Base-by-base conservation (phyloP, 2,113 vertebrate genomes). In the Muntiacus muntjak region DNA sequence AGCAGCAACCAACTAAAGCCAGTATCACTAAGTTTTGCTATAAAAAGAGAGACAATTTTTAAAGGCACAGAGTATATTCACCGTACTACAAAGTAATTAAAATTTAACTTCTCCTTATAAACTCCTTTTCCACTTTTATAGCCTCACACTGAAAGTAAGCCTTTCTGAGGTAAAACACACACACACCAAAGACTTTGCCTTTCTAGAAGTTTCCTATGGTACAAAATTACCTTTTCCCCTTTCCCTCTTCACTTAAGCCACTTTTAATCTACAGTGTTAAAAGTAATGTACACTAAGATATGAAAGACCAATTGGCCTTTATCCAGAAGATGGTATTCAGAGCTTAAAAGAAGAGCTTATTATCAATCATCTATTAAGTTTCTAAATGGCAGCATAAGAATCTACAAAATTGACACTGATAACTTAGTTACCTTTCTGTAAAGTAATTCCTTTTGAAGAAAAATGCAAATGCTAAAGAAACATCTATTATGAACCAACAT, bases 81-180 rank as follows among this genome's bases (percentile, higher is more conserved):
- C 76, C 79, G n/a, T 25, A 78, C 7, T 17, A 57, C 5, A 88
- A 85, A 79, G n/a, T 47, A 94, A 91, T 62, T 94, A 78, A 79
- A 96, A 71, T 89, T 25, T 58, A 83, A 91, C 43, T 58, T 95
- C 52, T 93, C 36, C 28, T 97, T 50, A 74, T 25, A 50, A 13
- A 79, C 47, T 93, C 25, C 54, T 95, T 95, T 90, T 82, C 78
- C n/a, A 67, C 55, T 87, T 95, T 84, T 45, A 57, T 30, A 97
- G 47, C 60, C 16, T 78, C 28, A 81, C 25, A 74, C 11, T 79
- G 78, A 71, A 33, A 23, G 79, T 76, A 91, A 96, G 55, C 15
- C 40, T 19, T 86, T 55, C 36, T 57, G 30, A 58, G 25, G 40
- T 64, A 26, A 95, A 88, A 45, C 3, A 52, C 7, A 47, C 12